Evolutionary conservation across 2,797 vertebrate genomes (phyloP), one percentile per base, ranked within the genome.

Genomic region (Gymnothorax javanicus): DNA sequence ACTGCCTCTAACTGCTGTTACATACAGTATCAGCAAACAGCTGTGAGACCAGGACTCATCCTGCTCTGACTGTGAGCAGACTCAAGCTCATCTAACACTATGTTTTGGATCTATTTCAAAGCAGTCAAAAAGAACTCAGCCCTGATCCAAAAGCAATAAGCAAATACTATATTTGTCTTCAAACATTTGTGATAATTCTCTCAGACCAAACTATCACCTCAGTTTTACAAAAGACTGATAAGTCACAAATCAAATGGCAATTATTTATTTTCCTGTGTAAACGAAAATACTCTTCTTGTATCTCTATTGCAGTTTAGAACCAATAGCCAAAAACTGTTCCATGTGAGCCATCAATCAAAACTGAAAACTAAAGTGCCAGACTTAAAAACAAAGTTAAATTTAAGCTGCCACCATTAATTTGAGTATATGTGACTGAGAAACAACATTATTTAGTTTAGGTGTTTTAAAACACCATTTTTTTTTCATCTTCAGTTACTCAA

Each of bases 11-110:
- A 87, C 59, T 69, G 79, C 54, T 43, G 33, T 33, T 27, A 59
- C 56, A 27, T n/a, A 87, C 87, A 71, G 62, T 59, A 85, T 85
- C 60, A 71, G 87, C 62, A 85, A n/a, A 82, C 84, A 59, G 84
- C 84, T 69, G 85, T 59, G 75, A n/a, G 15, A 23, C 4, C 43
- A 13, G 79, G 43, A 17, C 50, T 57, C 50, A 54, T 56, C 60
- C 60, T 52, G 6, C 1, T 20, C 25, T 57, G 17, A 54, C 67
- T 69, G 52, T 9, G 23, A 25, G 15, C 6, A 7, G 23, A 82
- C 57, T 50, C 27, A 58, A 82, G 50, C 59, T 82, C 75, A 85
- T 7, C 58, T 59, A 56, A 0, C 69, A 27, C 25, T 8, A 25
- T 59, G 69, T 56, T 1, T 43, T 43, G 33, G 33, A 43, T 75